Conservation (phyloP, 2,797 vertebrate species). For the Phoeniculus purpureus region DNA sequence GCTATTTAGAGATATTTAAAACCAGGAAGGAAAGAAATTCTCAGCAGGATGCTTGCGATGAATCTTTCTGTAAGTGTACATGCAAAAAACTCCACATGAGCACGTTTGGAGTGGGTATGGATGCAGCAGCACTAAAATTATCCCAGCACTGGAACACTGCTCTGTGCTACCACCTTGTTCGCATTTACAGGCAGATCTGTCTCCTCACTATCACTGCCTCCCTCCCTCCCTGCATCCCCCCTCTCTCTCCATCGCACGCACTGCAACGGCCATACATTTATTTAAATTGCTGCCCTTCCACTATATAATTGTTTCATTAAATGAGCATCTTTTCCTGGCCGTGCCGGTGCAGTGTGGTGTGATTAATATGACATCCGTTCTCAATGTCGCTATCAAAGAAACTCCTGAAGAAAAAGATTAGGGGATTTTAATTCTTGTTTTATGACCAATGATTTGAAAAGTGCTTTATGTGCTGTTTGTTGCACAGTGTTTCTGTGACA, state of each 20-base stretch:
- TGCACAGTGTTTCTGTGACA: not conserved
- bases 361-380: not conserved
- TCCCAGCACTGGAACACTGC: not conserved
- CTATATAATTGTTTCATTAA: constrained; percentile 31
- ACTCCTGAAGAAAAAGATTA: not conserved
- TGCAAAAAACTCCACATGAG: not conserved
- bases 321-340: not conserved
- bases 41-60: not conserved
- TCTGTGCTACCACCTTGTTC: constrained; percentile 27
- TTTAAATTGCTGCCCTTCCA: not conserved
- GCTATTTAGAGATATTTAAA: constrained; percentile 28
- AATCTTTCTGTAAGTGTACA: not conserved
- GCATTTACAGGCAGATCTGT: not conserved
- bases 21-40: constrained; percentile 2
- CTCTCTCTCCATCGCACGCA: not conserved
- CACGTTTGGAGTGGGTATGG: not conserved
- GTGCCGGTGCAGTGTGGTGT: not conserved
- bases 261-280: not conserved
- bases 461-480: not conserved
- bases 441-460: constrained; percentile 15
- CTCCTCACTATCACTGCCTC: not conserved
- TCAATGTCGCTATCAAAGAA: not conserved
- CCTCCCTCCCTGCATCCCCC: not conserved
- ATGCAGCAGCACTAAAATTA: not conserved
- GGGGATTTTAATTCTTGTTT: not conserved